Conservation (phyloP, 2,888 invertebrate species). For the Morpho deidamia region DNA sequence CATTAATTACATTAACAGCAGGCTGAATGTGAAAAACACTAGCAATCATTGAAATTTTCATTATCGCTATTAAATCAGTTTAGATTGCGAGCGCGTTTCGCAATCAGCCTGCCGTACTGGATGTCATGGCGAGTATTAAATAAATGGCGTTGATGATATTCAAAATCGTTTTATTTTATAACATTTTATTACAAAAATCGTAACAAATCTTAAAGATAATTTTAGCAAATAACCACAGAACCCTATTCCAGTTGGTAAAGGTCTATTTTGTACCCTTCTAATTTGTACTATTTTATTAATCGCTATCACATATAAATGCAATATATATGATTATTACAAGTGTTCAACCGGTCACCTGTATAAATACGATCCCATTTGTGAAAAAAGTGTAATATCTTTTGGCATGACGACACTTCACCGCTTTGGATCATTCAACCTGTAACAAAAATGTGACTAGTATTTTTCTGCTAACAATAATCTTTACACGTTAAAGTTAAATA, state of each 20-base stretch:
- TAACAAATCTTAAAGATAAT: background rate
- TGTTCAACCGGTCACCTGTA: too few relatives aligned
- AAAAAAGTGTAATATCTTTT: too few relatives aligned
- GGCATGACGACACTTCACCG: slow-evolving; percentile 22
- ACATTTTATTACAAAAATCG: slow-evolving; percentile 28
- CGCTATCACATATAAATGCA: background rate
- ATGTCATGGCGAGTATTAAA: slow-evolving; percentile 60
- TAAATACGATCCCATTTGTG: too few relatives aligned
- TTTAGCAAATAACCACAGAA: too few relatives aligned
- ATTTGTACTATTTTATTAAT: background rate
- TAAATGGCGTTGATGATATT: slow-evolving; percentile 66
- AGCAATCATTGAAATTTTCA: too few relatives aligned
- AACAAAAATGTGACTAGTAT: slow-evolving; percentile 32
- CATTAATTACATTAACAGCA: too few relatives aligned
- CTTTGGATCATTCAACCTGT: slow-evolving; percentile 64
- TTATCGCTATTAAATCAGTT: too few relatives aligned
- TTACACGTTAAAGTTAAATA: too few relatives aligned
- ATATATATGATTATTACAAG: slow-evolving; percentile 1
- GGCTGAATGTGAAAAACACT: too few relatives aligned
- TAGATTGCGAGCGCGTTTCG: too few relatives aligned
- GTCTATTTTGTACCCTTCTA: slow-evolving; percentile 5
- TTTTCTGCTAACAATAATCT: too few relatives aligned
- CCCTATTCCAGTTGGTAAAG: too few relatives aligned
- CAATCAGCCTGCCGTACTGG: slow-evolving; percentile 29
- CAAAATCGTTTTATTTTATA: slow-evolving; percentile 25